Conservation (phyloP, 2,797 vertebrate genomes). For the Onychomys leucogaster region DNA sequence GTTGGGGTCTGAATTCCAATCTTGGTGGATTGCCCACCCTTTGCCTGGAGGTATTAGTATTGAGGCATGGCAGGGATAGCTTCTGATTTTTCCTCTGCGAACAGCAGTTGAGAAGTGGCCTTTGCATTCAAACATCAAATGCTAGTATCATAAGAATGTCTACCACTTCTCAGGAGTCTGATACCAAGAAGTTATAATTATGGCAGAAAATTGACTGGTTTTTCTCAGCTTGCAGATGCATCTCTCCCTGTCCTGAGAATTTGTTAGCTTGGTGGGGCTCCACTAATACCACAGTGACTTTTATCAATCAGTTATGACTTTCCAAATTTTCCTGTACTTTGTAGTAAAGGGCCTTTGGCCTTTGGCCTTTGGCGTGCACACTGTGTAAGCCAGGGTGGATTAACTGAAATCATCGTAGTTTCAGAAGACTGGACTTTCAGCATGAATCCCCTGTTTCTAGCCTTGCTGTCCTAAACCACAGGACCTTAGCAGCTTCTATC, state of each 20-base stretch:
- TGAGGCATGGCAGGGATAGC: not conserved
- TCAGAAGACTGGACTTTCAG: not conserved
- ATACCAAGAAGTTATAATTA: not conserved
- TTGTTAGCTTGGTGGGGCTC: not conserved
- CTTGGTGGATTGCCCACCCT: not conserved
- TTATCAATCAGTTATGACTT: not conserved
- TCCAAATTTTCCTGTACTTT: not conserved
- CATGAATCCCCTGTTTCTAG: not conserved
- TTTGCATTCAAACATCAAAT: not conserved
- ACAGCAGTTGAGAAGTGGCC: not conserved
- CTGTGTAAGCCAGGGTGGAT: not conserved
- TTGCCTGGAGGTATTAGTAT: not conserved
- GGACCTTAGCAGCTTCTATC: not conserved
- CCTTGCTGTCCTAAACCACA: not conserved
- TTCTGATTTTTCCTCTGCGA: not conserved
- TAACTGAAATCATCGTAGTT: not conserved
- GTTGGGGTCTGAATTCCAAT: not conserved
- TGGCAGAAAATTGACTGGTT: slow-evolving; percentile 7
- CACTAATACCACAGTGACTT: not conserved
- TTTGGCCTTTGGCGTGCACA: not conserved
- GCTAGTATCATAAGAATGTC: slow-evolving; percentile 1
- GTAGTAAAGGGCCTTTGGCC: not conserved
- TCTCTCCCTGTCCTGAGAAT: not conserved
- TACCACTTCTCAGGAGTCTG: not conserved
- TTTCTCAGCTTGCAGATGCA: not conserved